Evolutionary conservation across 2,797 vertebrate species (phyloP), one percentile per base, ranked within the genome.

Genomic region (Enteromius mattozi): DNA sequence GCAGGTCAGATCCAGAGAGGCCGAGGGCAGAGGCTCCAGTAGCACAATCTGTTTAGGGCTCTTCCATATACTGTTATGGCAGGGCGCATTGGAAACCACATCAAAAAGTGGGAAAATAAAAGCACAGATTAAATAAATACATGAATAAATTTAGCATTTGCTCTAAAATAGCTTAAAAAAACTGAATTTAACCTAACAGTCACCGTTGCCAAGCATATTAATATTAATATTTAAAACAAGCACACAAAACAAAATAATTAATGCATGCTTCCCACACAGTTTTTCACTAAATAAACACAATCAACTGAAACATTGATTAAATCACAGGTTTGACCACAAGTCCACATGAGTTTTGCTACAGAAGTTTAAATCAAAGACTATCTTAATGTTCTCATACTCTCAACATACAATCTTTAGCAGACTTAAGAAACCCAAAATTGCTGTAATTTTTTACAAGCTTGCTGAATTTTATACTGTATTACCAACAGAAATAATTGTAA

Each of bases 1-100:
- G 80, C 70, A n/a, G 69, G 69, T 82, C 80, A 82, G 6, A 82
- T 82, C 80, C 54, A 82, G 27, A 63, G 80, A 27, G 80, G 37
- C 80, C 4, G 19, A 82, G 54, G 49, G 69, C 80, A 81, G 40
- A 74, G 19, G 37, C 69, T 82, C 27, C 69, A 82, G 56, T 63
- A 74, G 40, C 80, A 81, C 54, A 82, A 35, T 82, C 54, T 82
- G 69, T 70, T 74, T 63, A 63, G 40, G 56, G 27, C 69, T 72
- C 30, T 74, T 47, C 54, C 27, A 63, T 74, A 42, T 74, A 74
- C 27, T 82, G 17, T 19, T 63, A 74, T 24, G 24, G 27, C 17
- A 33, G 19, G 24, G 17, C 30, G 72, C 35, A 82, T 35, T 14
- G 12, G 17, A 74, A 82, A 82, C 54, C 40, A 30, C n/a, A 56